These are phyloP conservation scores for Ciconia maguari DNA, from an alignment of 2,113 vertebrate species.

Conservation along the genomic window DNA sequence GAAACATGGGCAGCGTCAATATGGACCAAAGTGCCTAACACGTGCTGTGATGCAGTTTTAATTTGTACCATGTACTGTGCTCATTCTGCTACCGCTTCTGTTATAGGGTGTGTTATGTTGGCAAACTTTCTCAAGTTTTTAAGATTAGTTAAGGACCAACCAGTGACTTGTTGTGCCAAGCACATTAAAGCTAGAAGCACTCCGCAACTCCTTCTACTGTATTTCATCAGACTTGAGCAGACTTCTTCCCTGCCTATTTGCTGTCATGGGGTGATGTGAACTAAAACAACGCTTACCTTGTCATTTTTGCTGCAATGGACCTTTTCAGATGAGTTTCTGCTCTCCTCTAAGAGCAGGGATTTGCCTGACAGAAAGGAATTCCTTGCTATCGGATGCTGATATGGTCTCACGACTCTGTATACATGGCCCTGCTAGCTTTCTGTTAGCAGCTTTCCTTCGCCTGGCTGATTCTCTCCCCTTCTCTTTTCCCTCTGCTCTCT, in stretches of 20 bases:
- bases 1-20: neutral
- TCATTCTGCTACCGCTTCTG: neutral
- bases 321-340: neutral
- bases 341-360: neutral
- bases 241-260: neutral
- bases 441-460: neutral
- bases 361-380: slow-evolving; percentile 34
- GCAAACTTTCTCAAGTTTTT: neutral
- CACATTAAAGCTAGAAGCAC: neutral
- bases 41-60: neutral
- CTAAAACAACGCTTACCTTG: neutral
- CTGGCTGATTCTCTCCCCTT: neutral
- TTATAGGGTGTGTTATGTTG: neutral
- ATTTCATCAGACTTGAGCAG: neutral
- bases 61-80: neutral
- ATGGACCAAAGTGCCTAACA: neutral
- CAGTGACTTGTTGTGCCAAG: neutral
- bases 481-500: neutral
- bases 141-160: neutral
- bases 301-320: neutral
- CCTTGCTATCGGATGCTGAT: neutral
- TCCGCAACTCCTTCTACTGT: neutral
- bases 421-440: neutral
- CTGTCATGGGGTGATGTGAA: neutral
- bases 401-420: neutral